Evolutionary conservation across 2,113 vertebrate genomes (phyloP).

Genomic region (Misgurnus anguillicaudatus): DNA sequence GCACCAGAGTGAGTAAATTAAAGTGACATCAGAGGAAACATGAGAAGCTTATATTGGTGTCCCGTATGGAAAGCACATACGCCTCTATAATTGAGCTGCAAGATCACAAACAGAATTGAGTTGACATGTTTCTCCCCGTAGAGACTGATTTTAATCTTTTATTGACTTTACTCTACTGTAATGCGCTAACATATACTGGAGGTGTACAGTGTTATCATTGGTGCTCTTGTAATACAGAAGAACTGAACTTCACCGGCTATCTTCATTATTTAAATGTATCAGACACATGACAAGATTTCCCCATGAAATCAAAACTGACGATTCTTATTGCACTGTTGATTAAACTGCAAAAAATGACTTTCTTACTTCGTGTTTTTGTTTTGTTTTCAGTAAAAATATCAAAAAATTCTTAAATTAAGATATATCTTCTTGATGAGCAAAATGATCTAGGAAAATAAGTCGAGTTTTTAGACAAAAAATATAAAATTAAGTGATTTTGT

Average conservation of each 20-base stretch:
- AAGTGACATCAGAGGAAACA: constrained; percentile 43
- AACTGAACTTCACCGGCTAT: background rate
- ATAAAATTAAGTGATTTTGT: no score
- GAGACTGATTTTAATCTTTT: background rate
- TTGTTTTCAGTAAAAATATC: no score
- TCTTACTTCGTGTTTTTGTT: no score
- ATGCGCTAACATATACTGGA: background rate
- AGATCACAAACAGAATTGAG: constrained; percentile 3
- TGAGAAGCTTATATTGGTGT: constrained; percentile 22
- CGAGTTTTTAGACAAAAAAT: no score
- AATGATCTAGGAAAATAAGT: no score
- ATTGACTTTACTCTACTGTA: constrained; percentile 14
- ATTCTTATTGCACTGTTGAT: no score
- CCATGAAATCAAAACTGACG: no score
- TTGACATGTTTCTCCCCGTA: constrained; percentile 17
- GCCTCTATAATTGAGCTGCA: constrained; percentile 29
- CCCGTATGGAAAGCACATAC: background rate
- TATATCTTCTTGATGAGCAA: no score
- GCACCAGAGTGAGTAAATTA: constrained; percentile 27
- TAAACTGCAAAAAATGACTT: no score
- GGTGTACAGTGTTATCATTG: background rate
- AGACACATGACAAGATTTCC: no score
- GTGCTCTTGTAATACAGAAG: constrained; percentile 10
- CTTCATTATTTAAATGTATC: constrained; percentile 41
- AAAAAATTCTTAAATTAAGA: no score